A percentile compares a stretch with the other conserved stretches of the same genome.
Conservation (phyloP, 2,888 invertebrate genomes). For the Standfussiana lucernea region DNA sequence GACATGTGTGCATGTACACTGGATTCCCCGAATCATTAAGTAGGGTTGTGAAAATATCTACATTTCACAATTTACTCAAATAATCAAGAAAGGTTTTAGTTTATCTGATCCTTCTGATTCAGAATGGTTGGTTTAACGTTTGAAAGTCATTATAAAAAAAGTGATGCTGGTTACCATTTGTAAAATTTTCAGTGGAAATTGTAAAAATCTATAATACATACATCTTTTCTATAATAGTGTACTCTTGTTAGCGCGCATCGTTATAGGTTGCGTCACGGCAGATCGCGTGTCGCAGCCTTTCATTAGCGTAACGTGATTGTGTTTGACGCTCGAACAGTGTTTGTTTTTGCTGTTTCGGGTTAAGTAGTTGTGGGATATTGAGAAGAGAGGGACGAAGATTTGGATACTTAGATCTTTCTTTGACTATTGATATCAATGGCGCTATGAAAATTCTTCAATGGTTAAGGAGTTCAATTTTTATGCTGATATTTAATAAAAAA, state of each 20-base stretch:
- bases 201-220: too few species aligned
- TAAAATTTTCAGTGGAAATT: too few species aligned
- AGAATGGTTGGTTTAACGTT: background rate
- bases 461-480: too few species aligned
- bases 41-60: background rate
- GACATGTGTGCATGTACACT: background rate
- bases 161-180: background rate
- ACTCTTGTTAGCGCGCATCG: constrained; percentile 72
- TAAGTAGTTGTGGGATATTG: background rate
- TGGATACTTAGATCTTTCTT: background rate
- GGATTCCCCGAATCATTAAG: background rate
- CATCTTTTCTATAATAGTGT: too few species aligned
- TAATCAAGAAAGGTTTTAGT: background rate
- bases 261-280: constrained; percentile 71
- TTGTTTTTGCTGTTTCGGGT: constrained; percentile 36
- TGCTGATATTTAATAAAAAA: too few species aligned
- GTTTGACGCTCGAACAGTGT: constrained; percentile 36
- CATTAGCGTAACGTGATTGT: constrained; percentile 68
- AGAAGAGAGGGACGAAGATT: background rate
- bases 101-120: background rate
- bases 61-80: background rate
- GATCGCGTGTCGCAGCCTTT: constrained; percentile 74
- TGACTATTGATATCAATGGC: too few species aligned
- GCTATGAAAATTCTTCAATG: too few species aligned
- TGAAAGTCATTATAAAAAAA: background rate